Conservation (phyloP, 2,797 vertebrate species). For the Pipistrellus pygmaeus region DNA sequence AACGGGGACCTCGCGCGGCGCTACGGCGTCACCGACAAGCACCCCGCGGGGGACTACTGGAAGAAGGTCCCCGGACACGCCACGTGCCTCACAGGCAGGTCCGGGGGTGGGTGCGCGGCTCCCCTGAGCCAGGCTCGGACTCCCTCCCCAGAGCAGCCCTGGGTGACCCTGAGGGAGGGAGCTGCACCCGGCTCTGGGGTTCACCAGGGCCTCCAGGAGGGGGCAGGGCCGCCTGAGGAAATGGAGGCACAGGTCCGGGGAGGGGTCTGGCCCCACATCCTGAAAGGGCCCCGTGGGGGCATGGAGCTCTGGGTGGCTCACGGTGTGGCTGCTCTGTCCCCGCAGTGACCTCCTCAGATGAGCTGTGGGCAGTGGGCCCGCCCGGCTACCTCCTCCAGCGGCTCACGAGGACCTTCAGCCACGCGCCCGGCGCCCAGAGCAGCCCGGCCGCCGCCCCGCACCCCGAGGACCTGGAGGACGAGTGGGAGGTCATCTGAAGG, state of each 20-base stretch:
- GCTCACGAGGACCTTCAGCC: constrained; percentile 95
- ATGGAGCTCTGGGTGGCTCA: accelerated
- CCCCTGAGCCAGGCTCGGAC: background rate
- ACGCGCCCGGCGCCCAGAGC: constrained; percentile 82
- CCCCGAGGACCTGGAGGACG: constrained; percentile 94
- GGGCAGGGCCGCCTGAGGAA: background rate
- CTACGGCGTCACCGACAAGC: constrained; percentile 94
- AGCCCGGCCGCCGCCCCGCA: constrained; percentile 83
- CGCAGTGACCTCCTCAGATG: constrained; percentile 94
- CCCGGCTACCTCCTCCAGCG: constrained; percentile 93
- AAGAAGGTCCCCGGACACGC: constrained; percentile 95
- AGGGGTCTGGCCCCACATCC: background rate
- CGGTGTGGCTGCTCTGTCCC: constrained; percentile 68
- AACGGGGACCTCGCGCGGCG: constrained; percentile 96
- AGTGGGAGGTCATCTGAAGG: constrained; percentile 97
- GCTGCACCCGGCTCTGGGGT: accelerated
- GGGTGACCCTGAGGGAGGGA: background rate
- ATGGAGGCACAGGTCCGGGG: accelerated
- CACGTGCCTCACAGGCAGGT: constrained; percentile 93
- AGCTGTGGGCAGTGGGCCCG: constrained; percentile 94
- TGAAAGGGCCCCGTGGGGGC: accelerated
- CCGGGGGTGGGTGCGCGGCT: accelerated
- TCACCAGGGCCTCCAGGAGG: background rate
- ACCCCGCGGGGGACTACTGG: constrained; percentile 98
- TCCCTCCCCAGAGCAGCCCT: background rate